phyloP scores from a whole-genome alignment of 2,888 invertebrate genomes.

The Beris chalybata region DNA sequence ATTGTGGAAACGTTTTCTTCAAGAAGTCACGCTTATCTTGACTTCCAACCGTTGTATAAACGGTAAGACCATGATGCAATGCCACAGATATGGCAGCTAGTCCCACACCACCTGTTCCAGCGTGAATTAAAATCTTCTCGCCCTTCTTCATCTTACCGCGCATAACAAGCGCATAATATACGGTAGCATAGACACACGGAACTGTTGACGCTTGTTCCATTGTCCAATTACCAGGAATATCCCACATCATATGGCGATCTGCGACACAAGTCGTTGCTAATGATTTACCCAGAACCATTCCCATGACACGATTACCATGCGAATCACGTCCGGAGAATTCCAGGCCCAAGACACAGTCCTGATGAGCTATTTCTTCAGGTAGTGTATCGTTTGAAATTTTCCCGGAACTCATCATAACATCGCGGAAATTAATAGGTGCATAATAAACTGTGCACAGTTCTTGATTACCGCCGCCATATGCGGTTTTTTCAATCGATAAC shows the following conservation, averaged over 20 bases:
- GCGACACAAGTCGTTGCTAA: constrained; percentile 88
- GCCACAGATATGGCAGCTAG: constrained; percentile 96
- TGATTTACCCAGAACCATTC: constrained; percentile 86
- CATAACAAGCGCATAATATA: constrained; percentile 85
- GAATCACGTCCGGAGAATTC: constrained; percentile 87
- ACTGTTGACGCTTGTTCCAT: constrained; percentile 93
- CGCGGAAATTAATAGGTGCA: constrained; percentile 95
- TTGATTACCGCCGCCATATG: constrained; percentile 55
- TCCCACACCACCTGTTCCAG: constrained; percentile 95
- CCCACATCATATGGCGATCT: constrained; percentile 84
- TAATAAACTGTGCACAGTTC: constrained; percentile 88
- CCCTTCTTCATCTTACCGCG: constrained; percentile 84
- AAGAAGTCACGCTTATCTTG: constrained; percentile 86
- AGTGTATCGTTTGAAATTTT: constrained; percentile 96
- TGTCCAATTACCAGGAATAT: constrained; percentile 83
- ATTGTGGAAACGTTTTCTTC: constrained; percentile 80
- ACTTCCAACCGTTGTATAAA: constrained; percentile 91
- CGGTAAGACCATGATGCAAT: constrained; percentile 82
- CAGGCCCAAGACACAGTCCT: constrained; percentile 91
- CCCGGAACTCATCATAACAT: constrained; percentile 97
- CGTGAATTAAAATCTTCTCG: constrained; percentile 88
- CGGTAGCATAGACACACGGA: constrained; percentile 91
- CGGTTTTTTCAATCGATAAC: constrained; percentile 61
- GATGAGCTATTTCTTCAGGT: constrained; percentile 82
- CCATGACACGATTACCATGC: constrained; percentile 83